Evolutionary conservation across 2,888 invertebrate species (phyloP).

Genomic region (Pammene aurita): DNA sequence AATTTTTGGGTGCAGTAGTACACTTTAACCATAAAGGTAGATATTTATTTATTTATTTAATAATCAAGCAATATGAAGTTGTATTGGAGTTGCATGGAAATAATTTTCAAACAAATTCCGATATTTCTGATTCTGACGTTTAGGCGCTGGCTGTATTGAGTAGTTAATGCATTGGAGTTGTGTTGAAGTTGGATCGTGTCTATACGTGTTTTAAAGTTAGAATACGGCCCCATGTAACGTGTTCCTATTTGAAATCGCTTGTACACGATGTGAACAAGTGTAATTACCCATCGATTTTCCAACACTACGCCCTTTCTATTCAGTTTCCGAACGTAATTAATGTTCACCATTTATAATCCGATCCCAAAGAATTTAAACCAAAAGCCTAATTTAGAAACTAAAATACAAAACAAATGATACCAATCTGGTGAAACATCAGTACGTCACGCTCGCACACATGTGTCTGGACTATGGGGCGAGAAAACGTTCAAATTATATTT

Average conservation of each 20-base stretch:
- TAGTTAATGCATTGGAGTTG: too few species aligned
- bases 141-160: too few species aligned
- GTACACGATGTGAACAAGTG: constrained; percentile 3
- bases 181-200: too few species aligned
- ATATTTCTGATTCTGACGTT: too few species aligned
- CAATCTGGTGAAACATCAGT: background rate
- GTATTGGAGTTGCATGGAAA: too few species aligned
- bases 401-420: background rate
- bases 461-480: background rate
- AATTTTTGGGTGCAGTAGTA: too few species aligned
- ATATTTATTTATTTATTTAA: too few species aligned
- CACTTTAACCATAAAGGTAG: too few species aligned
- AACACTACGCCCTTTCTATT: constrained; percentile 15
- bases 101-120: too few species aligned
- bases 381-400: background rate
- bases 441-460: background rate
- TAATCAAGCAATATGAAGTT: too few species aligned
- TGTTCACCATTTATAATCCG: constrained; percentile 33
- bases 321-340: constrained; percentile 28
- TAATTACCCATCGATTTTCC: constrained; percentile 21
- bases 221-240: too few species aligned
- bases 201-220: too few species aligned
- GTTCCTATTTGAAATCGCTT: background rate
- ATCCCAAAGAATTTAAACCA: constrained; percentile 31
- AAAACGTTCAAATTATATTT: background rate